Evolutionary conservation across 2,113 vertebrate species (phyloP).

Genomic region (Nothocercus julius): DNA sequence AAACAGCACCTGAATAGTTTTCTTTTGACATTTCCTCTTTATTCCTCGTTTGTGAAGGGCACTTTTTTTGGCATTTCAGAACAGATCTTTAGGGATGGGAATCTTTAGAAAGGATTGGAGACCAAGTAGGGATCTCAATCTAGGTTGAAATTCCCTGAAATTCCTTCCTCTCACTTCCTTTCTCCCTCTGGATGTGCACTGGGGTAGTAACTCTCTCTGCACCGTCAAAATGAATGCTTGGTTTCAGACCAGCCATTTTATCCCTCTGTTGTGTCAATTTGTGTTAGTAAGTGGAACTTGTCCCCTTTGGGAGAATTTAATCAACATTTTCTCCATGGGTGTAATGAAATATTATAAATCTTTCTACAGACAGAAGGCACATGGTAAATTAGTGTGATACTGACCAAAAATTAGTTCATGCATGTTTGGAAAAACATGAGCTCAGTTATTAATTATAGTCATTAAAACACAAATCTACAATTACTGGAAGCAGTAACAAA

Average conservation of each 20-base stretch:
- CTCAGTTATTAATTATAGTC: constrained; percentile 42
- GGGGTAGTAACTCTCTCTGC: background rate
- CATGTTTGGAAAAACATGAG: constrained; percentile 11
- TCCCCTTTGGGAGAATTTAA: background rate
- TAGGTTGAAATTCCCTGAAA: background rate
- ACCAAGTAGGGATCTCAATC: background rate
- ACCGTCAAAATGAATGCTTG: background rate
- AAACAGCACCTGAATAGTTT: background rate
- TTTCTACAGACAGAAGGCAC: background rate
- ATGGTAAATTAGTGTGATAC: constrained; percentile 39
- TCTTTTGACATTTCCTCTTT: background rate
- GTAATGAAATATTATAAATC: constrained; percentile 40
- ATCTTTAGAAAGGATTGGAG: background rate
- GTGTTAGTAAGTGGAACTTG: background rate
- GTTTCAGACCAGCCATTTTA: background rate
- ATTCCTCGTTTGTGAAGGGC: background rate
- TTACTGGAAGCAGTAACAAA: constrained; percentile 47
- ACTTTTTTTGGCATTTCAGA: background rate
- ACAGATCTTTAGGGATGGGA: background rate
- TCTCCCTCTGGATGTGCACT: background rate
- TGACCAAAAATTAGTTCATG: constrained; percentile 42
- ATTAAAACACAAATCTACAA: constrained; percentile 55
- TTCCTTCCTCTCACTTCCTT: background rate
- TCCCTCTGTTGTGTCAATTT: background rate
- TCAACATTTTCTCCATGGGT: background rate